Conservation (phyloP, 1,140 invertebrate genomes). For the Drosophila funebris region DNA sequence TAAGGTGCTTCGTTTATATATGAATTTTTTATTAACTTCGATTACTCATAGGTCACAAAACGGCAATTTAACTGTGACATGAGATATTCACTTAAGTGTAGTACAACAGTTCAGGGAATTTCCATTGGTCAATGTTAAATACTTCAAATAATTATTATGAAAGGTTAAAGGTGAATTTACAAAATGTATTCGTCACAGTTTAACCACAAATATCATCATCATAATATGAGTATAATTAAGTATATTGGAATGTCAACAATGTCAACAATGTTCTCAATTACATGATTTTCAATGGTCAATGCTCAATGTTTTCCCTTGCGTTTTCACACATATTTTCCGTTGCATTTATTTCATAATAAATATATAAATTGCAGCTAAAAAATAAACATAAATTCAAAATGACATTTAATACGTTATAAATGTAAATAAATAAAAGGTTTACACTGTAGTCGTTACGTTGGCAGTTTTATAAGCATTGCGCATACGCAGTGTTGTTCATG, state of each 20-base stretch:
- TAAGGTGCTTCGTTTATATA: not conserved
- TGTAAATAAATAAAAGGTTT: slow-evolving; percentile 52
- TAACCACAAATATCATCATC: not conserved
- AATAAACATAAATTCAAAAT: slow-evolving; percentile 58
- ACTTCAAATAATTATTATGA: not conserved
- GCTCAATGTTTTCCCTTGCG: not conserved
- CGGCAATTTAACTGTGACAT: not conserved
- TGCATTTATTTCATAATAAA: slow-evolving; percentile 30
- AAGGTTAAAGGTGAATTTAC: not conserved
- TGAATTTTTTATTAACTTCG: slow-evolving; percentile 29
- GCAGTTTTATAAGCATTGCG: slow-evolving; percentile 10
- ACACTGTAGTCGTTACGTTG: slow-evolving; percentile 10
- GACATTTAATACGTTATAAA: slow-evolving; percentile 65
- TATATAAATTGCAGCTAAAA: slow-evolving; percentile 27
- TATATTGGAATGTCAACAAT: no score
- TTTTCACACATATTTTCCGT: not conserved
- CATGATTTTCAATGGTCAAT: not conserved
- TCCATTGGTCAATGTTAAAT: slow-evolving; percentile 25
- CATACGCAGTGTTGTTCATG: slow-evolving; percentile 11
- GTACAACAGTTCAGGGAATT: slow-evolving; percentile 8
- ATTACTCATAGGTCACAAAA: not conserved
- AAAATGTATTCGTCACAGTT: not conserved
- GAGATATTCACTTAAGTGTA: not conserved
- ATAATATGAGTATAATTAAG: not conserved
- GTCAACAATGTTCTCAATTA: not conserved